Evolutionary conservation across 2,113 vertebrate species (phyloP), one percentile per base, ranked within the genome.

Genomic region (Tachysurus fulvidraco): DNA sequence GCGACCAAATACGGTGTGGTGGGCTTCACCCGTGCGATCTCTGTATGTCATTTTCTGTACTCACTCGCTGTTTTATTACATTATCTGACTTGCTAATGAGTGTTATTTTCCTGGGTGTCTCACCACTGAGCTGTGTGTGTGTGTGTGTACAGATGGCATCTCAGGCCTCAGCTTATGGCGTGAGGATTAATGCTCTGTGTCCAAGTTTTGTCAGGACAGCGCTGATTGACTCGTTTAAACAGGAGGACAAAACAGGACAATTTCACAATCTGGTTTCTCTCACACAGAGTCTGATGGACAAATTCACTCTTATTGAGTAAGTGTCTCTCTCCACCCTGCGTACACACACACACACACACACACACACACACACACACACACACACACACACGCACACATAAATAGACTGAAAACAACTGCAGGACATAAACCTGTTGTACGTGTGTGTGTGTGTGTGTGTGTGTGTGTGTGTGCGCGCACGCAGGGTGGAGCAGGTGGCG

Each of bases 1-100:
- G 94, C 95, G 9, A 91, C 93, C 14, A 96, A 95, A 79, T 85
- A 92, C 0, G 94, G 92, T 0, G 93, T 95, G 80, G 59, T 95
- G 0, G 94, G 94, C 50, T 95, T 95, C 89, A 94, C 92, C 11
- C 87, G 94, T 73, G 92, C 94, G 4, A 85, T 94, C 41, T 10
- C 81, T 44, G 81, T 65, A 65, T 41, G 4, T 46, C 19, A 7
- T 19, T 46, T 46, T 23, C 41, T 44, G 2, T 69, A 16, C 67
- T 11, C 21, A 74, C 71, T 11, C 2, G 36, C 36, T 36, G 36
- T 74, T 3, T 10, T 44, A 74, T 25, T 14, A 30, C n/a, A 14
- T 65, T 65, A 16, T 2, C 21, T 28, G 5, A 28, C 25, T 65
- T 14, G 13, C 54, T 55, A 55, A 55, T 55, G 12, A 14, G 55